Conservation (phyloP, 2,797 vertebrate genomes). For the Sparidentex hasta region DNA sequence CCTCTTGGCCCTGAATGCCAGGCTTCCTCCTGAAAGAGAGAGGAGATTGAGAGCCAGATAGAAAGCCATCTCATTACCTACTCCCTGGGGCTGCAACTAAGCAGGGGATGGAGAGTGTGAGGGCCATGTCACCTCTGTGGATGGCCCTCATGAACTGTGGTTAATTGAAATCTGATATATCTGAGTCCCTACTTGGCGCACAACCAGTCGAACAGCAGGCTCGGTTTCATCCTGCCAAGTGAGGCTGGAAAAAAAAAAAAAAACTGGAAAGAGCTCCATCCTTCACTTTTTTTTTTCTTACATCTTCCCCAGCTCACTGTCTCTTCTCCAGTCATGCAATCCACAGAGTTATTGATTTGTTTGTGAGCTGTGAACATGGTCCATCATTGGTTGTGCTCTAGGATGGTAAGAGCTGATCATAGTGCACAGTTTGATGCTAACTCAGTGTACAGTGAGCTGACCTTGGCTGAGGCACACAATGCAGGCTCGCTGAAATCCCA, state of each 20-base stretch:
- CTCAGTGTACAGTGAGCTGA: conserved; percentile 60
- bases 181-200: conserved; percentile 67
- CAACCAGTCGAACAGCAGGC: conserved; percentile 74
- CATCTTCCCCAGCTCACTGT: conserved; percentile 60
- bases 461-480: conserved; percentile 73
- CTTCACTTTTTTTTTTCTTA: conserved; percentile 62
- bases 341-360: conserved; percentile 76
- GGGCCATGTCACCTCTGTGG: conserved; percentile 75
- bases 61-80: conserved; percentile 84
- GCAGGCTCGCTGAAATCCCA: conserved; percentile 51
- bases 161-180: conserved; percentile 86
- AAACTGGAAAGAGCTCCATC: conserved; percentile 52
- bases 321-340: conserved; percentile 68
- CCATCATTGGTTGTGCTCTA: conserved; percentile 64
- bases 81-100: conserved; percentile 83
- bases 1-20: conserved; percentile 74
- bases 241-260: conserved; percentile 30
- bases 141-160: conserved; percentile 77
- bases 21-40: conserved; percentile 72
- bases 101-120: conserved; percentile 73
- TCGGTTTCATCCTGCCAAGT: conserved; percentile 69
- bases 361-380: conserved; percentile 68
- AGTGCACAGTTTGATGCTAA: conserved; percentile 73
- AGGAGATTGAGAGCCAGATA: conserved; percentile 78
- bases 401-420: conserved; percentile 78